Evolutionary conservation across 2,113 vertebrate species (phyloP), one percentile per base, ranked within the genome.

Genomic region (Nipponia nippon): DNA sequence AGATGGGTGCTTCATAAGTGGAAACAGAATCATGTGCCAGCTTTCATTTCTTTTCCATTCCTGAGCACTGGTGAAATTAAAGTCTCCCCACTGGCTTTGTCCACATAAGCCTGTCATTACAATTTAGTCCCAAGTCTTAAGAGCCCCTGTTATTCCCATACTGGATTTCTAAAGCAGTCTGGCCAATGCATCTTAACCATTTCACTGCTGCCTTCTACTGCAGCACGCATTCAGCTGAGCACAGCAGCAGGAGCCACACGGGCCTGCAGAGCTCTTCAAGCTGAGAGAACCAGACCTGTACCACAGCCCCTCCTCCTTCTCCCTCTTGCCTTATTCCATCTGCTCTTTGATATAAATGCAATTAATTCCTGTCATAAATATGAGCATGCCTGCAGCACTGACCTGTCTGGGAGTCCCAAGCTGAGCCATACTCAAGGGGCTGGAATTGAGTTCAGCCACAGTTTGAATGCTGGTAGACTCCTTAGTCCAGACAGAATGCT

Each of bases 21-120:
- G 86, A 82, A 96, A 88, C 87, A 93, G 88, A 91, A 95, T 93
- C 95, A 96, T 81, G 86, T 92, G 91, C 95, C 96, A 95, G 88
- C 80, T 91, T 92, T 93, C 83, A 94, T 96, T 89, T 92, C 90
- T 95, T 87, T 90, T 85, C 53, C 61, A 47, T 70, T 96, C 76
- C 87, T 69, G 67, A 95, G 84, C 38, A 32, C 56, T 72, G 50
- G 82, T 72, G 77, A 95, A 94, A 96, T 91, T 72, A 81, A 87
- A 95, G 76, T 92, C 81, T 95, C 83, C 83, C 70, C 67, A 83
- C 89, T 36, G 50, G 62, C 89, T 94, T 76, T 87, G 82, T 92
- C 83, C 85, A 87, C 62, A 42, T 27, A 70, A 95, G 16, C 42
- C 75, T 93, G 70, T 89, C 14, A 4, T 50, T n/a, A 55, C 61